Base-by-base conservation (phyloP, 2,888 invertebrate genomes). In the Clostera curtula region DNA sequence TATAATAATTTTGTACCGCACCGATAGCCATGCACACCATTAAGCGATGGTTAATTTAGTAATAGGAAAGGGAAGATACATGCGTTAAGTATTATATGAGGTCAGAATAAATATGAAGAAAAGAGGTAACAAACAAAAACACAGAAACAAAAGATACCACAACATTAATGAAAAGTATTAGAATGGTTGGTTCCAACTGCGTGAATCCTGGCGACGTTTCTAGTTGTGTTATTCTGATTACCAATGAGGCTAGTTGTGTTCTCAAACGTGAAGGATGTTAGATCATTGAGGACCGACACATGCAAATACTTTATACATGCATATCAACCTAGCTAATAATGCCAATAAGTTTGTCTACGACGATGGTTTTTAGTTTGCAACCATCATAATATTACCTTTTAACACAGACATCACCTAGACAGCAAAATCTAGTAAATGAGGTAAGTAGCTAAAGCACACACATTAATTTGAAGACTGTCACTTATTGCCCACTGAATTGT, bases 1-100 rank as follows among this genome's bases (percentile, higher is more conserved):
- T 58, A 51, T 46, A 36, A 43, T 49, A 49, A 54, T 42, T 55
- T 49, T 57, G 56, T 60, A 40, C 54, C 29, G 53, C 55, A 73
- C 54, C 58, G 60, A 68, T 58, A 75, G 77, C 77, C 82, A 83
- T 83, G 82, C 82, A 80, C 63, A 74, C 62, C 64, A 71, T 54
- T 42, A 76, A 77, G 70, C 76, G 46, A 65, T 52, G 48, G 53
- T 60, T 40, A 57, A 52, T 48, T 47, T 48, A 61, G 36, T 31
- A 46, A 44, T 49, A 46, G 42, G 43, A 53, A 47, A 57, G 56
- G 64, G 53, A 49, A 51, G 61, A 50, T 49, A 51, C 80, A 82
- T 82, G 82, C 80, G 57, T 12, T 42, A 18, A 39, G 50, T 66
- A 73, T 76, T 76, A 77, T 79, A 77, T 73, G 74, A 77, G 73